Conservation (phyloP, 2,797 vertebrate species). For the Enteromius anoplus region DNA sequence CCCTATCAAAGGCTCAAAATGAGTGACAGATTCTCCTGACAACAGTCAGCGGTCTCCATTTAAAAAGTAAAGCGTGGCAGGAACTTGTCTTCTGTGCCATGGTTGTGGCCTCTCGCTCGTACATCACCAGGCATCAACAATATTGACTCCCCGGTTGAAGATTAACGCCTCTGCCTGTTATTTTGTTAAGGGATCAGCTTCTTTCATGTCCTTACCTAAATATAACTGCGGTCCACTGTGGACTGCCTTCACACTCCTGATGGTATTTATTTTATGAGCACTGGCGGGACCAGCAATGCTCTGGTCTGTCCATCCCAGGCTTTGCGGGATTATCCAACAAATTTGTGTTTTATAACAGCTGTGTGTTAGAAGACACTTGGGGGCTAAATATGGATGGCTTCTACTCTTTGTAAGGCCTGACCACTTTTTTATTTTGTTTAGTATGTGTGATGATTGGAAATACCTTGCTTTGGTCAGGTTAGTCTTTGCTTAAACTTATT, state of each 20-base stretch:
- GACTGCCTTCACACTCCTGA: slow-evolving; percentile 73
- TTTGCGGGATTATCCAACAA: slow-evolving; percentile 84
- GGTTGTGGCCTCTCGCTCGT: slow-evolving; percentile 57
- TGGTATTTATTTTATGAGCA: slow-evolving; percentile 82
- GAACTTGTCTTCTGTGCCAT: slow-evolving; percentile 65
- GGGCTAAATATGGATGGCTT: slow-evolving; percentile 83
- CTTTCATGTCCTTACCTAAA: slow-evolving; percentile 83
- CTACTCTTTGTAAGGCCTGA: slow-evolving; percentile 10
- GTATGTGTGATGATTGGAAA: neutral
- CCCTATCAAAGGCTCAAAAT: slow-evolving; percentile 46
- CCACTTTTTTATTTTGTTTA: slow-evolving; percentile 23
- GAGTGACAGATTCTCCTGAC: slow-evolving; percentile 65
- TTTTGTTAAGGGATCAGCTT: slow-evolving; percentile 84
- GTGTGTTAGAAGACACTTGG: slow-evolving; percentile 82
- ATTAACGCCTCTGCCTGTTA: slow-evolving; percentile 80
- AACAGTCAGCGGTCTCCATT: slow-evolving; percentile 51
- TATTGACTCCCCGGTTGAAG: slow-evolving; percentile 78
- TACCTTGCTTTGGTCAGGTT: neutral
- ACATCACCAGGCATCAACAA: slow-evolving; percentile 76
- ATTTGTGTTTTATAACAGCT: slow-evolving; percentile 88
- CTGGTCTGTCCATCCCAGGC: slow-evolving; percentile 79
- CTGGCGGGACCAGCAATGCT: slow-evolving; percentile 80
- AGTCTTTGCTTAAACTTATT: neutral
- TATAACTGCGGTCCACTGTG: slow-evolving; percentile 75
- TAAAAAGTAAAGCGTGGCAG: slow-evolving; percentile 68